These are phyloP conservation scores for Gallinago media DNA, from an alignment of 2,113 vertebrate genomes.

Conservation along the genomic window DNA sequence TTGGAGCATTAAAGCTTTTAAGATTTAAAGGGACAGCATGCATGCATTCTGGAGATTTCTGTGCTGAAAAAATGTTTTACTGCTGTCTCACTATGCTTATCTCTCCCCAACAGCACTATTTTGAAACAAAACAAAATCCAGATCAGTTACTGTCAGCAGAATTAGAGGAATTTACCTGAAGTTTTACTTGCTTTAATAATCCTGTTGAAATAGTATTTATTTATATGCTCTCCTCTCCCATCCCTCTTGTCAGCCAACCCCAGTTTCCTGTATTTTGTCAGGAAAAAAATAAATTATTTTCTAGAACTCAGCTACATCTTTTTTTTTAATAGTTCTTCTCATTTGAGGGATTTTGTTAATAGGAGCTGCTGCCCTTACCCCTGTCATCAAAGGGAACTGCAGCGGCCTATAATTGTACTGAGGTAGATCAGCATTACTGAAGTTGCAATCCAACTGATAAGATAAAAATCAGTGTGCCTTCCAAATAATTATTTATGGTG, in stretches of 20 bases:
- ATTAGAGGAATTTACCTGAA: slow-evolving; percentile 62
- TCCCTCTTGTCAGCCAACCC: not conserved
- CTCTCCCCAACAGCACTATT: slow-evolving; percentile 9
- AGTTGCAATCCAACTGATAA: not conserved
- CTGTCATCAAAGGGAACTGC: not conserved
- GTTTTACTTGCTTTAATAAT: slow-evolving; percentile 27
- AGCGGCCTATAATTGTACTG: not conserved
- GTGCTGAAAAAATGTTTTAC: not conserved
- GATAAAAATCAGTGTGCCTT: not conserved
- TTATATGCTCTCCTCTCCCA: not conserved
- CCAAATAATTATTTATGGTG: not conserved
- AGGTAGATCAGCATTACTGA: not conserved
- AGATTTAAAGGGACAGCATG: slow-evolving; percentile 13
- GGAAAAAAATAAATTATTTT: not conserved
- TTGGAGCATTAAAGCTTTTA: not conserved
- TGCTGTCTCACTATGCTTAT: slow-evolving; percentile 17
- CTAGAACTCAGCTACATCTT: not conserved
- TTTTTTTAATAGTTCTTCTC: not conserved
- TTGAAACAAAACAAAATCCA: slow-evolving; percentile 54
- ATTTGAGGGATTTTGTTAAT: not conserved
- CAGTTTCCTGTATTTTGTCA: slow-evolving; percentile 43
- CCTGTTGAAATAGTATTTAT: not conserved
- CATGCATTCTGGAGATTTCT: not conserved
- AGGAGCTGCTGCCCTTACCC: not conserved
- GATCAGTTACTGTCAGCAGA: slow-evolving; percentile 23